Percentiles rank a stretch among this genome's conserved stretches.
Conservation (phyloP, 1,140 invertebrate species). For the Pectinophora gossypiella region DNA sequence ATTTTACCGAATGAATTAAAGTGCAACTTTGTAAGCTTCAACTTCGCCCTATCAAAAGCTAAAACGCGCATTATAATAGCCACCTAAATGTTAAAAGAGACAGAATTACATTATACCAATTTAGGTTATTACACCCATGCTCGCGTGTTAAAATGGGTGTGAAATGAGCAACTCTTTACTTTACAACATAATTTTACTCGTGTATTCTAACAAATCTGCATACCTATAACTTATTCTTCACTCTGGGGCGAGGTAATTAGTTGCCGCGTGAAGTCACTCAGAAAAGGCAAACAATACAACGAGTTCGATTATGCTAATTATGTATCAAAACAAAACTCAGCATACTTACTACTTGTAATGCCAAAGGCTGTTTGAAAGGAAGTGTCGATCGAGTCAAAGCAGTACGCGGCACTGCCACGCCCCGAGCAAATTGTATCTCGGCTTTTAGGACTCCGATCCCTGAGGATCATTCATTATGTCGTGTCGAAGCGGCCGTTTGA, state of each 20-base stretch:
- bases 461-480: not conserved
- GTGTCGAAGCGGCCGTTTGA: not conserved
- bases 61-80: too few species aligned
- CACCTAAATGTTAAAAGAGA: too few species aligned
- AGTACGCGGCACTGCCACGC: not conserved
- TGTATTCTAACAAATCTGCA: not conserved
- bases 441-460: not conserved
- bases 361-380: not conserved
- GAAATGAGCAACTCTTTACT: not conserved
- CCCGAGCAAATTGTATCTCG: not conserved
- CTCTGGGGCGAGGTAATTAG: not conserved
- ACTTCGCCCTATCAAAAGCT: too few species aligned
- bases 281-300: conserved; percentile 5
- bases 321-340: conserved; percentile 13
- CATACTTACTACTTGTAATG: not conserved
- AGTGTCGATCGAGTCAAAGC: conserved; percentile 1
- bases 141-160: not conserved
- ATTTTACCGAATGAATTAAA: too few species aligned
- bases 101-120: too few species aligned
- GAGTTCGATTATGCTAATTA: conserved; percentile 14
- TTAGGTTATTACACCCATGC: too few species aligned
- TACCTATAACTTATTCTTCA: not conserved
- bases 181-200: too few species aligned
- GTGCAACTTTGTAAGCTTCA: too few species aligned
- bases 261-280: not conserved